phyloP scores from a whole-genome alignment of 2,797 vertebrate species.

The Ceyx erithaca region DNA sequence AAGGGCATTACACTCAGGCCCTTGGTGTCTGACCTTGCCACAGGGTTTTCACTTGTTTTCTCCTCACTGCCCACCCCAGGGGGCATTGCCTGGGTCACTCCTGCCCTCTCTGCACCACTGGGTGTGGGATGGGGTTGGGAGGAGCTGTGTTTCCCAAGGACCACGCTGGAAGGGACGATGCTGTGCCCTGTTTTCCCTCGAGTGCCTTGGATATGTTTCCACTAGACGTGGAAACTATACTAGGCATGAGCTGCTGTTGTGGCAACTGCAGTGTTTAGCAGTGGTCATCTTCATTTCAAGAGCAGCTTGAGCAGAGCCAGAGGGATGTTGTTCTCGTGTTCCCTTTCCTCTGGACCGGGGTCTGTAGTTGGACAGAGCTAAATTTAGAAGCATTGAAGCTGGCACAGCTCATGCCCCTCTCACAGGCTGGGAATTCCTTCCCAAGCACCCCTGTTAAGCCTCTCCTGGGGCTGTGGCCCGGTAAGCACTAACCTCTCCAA shows the following conservation, averaged over 20 bases:
- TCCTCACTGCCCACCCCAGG: neutral
- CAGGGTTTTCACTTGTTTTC: neutral
- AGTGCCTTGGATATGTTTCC: neutral
- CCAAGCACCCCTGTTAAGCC: fast-evolving
- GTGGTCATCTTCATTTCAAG: neutral
- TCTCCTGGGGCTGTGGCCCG: neutral
- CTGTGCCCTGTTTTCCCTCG: neutral
- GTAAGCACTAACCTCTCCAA: neutral
- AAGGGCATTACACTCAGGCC: neutral
- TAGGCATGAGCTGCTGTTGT: slow-evolving; percentile 47
- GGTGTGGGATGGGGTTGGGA: neutral
- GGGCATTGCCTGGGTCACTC: neutral
- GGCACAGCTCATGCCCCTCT: neutral
- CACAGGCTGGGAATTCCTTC: neutral
- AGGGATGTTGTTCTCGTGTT: slow-evolving; percentile 22
- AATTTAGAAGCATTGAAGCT: slow-evolving; percentile 32
- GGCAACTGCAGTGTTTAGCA: slow-evolving; percentile 39
- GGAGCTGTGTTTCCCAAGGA: neutral
- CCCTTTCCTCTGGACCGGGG: neutral
- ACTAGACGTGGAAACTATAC: slow-evolving; percentile 35
- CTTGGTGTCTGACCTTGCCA: neutral
- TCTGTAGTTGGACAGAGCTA: neutral
- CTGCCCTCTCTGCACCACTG: neutral
- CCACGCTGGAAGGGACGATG: neutral
- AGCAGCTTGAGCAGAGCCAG: slow-evolving; percentile 15